Conservation (phyloP, 2,888 invertebrate genomes). For the Onthophagus sagittarius region DNA sequence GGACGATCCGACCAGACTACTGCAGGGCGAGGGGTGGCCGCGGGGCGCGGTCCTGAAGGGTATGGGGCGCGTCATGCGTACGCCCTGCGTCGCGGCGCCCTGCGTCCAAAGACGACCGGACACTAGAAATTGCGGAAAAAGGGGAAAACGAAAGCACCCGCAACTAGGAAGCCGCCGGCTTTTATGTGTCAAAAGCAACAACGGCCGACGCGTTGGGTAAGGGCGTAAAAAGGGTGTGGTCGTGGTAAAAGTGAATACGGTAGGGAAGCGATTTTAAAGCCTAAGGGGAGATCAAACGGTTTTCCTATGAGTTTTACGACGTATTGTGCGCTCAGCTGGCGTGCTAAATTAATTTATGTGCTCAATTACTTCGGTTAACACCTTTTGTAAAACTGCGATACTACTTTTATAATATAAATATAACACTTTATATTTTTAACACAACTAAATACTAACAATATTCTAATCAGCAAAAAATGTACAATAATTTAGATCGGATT, state of each 20-base stretch:
- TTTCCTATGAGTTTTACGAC: background rate
- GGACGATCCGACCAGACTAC: conserved; percentile 1
- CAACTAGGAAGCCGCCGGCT: background rate
- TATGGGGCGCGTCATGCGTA: conserved; percentile 20
- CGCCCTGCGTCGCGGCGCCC: conserved; percentile 1
- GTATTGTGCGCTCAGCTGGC: background rate
- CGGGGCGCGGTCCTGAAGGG: background rate
- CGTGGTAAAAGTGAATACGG: background rate
- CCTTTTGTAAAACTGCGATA: background rate
- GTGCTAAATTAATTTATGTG: background rate
- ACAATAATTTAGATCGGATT: too few species aligned
- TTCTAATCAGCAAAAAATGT: too few species aligned
- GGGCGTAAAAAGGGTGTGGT: background rate
- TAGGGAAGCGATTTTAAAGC: background rate
- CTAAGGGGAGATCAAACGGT: background rate
- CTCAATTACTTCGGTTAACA: background rate
- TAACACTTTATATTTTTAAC: background rate
- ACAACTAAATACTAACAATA: background rate
- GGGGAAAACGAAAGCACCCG: background rate
- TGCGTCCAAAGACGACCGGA: background rate
- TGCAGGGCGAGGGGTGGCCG: background rate
- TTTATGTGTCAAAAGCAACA: background rate
- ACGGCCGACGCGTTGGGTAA: background rate
- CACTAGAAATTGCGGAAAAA: background rate
- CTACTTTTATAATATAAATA: background rate